Percentiles rank a stretch among this genome's conserved stretches.
Evolutionary conservation across 2,797 vertebrate genomes (phyloP).

Genomic region (Delichon dasypus): DNA sequence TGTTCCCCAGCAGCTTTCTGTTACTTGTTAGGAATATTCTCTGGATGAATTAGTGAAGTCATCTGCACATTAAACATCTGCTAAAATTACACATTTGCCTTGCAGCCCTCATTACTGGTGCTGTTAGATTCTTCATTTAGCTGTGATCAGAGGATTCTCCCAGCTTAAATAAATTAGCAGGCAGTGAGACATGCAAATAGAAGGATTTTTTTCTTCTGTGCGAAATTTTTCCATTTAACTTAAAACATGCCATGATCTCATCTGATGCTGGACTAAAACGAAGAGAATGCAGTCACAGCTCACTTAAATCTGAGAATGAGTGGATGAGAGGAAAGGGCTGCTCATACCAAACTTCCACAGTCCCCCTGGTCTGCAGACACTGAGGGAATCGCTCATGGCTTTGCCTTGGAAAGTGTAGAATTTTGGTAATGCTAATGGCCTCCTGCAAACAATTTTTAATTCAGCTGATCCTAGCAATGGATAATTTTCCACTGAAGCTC

Average conservation of each 20-base stretch:
- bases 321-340: not conserved
- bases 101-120: conserved; percentile 8
- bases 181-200: conserved; percentile 37
- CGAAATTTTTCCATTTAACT: conserved; percentile 15
- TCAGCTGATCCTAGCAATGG: not conserved
- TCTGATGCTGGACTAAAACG: not conserved
- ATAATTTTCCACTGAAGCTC: not conserved
- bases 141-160: conserved; percentile 36
- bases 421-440: not conserved
- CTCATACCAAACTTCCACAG: not conserved
- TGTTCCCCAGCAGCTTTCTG: not conserved
- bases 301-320: not conserved
- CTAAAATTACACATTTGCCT: conserved; percentile 12
- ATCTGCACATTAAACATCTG: not conserved
- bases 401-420: not conserved
- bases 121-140: conserved; percentile 13
- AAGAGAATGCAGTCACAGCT: not conserved
- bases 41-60: not conserved
- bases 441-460: not conserved
- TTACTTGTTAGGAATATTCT: not conserved
- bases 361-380: not conserved
- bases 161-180: conserved; percentile 53
- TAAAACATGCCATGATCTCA: conserved; percentile 25
- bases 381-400: not conserved
- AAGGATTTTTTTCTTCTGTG: not conserved